Percentiles rank a stretch among this genome's conserved stretches.
Evolutionary conservation across 2,797 vertebrate genomes (phyloP).

Genomic region (Tympanoctomys barrerae): DNA sequence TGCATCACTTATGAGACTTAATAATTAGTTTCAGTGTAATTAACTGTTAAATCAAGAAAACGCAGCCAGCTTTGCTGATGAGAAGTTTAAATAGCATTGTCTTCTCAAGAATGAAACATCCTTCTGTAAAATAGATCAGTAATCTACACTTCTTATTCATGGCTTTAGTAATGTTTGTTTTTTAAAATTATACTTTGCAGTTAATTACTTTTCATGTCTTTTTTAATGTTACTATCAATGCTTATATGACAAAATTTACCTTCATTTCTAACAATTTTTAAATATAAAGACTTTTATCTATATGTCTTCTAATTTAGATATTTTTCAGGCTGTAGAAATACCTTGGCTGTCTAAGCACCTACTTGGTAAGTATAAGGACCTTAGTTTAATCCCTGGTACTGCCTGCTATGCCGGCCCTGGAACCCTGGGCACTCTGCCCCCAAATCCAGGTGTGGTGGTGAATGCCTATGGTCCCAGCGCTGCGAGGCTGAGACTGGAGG

Average conservation of each 20-base stretch:
- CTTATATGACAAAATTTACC: not conserved
- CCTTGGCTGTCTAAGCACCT: too few relatives aligned
- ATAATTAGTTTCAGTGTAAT: constrained; percentile 82
- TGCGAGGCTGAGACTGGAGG: too few relatives aligned
- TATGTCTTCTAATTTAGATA: not conserved
- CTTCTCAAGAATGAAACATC: constrained; percentile 63
- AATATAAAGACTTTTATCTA: not conserved
- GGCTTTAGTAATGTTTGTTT: not conserved
- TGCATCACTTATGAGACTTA: constrained; percentile 75
- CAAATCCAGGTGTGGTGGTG: too few relatives aligned
- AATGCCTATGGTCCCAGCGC: too few relatives aligned
- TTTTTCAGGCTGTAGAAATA: not conserved
- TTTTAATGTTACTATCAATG: not conserved
- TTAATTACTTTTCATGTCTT: not conserved
- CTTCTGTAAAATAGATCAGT: not conserved
- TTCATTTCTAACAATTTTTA: not conserved
- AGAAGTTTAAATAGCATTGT: constrained; percentile 65
- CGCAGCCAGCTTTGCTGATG: constrained; percentile 55
- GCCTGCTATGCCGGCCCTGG: too few relatives aligned
- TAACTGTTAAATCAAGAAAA: constrained; percentile 82
- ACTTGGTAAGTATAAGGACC: too few relatives aligned
- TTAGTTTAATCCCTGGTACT: too few relatives aligned
- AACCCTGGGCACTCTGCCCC: too few relatives aligned
- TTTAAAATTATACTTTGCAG: not conserved
- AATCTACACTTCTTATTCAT: not conserved